Evolutionary conservation across 2,888 invertebrate genomes (phyloP).

Genomic region (Acleris cristana): DNA sequence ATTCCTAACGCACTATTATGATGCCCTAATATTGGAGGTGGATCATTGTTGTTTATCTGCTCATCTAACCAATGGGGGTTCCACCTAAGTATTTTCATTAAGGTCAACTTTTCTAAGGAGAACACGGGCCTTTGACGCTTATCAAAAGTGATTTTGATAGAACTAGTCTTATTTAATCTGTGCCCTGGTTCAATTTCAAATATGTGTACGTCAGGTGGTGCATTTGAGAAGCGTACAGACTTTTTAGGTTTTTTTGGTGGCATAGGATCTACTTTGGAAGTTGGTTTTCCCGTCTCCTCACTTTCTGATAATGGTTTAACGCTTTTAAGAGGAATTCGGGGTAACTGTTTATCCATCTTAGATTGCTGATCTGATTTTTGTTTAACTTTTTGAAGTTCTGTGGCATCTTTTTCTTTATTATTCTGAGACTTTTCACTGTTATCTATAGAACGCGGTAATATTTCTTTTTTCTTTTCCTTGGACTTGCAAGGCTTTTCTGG

Average conservation of each 20-base stretch:
- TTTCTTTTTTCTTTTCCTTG: conserved; percentile 26
- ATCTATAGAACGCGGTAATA: neutral
- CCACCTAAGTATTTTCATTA: conserved; percentile 85
- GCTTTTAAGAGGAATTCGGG: conserved; percentile 58
- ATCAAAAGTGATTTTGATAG: conserved; percentile 60
- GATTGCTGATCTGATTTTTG: conserved; percentile 24
- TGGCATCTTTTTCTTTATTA: conserved; percentile 28
- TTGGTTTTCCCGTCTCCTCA: conserved; percentile 59
- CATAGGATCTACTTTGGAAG: conserved; percentile 64
- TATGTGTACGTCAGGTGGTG: conserved; percentile 51
- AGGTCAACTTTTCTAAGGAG: conserved; percentile 73
- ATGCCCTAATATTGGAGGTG: conserved; percentile 82
- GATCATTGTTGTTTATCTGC: conserved; percentile 72
- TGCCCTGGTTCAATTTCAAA: conserved; percentile 74
- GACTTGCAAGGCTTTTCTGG: conserved; percentile 37
- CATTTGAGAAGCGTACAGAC: conserved; percentile 64
- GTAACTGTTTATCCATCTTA: conserved; percentile 36
- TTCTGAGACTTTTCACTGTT: conserved; percentile 20
- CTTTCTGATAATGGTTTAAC: conserved; percentile 58
- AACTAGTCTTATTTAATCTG: conserved; percentile 66
- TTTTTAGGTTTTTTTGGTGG: conserved; percentile 58
- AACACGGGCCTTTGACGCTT: conserved; percentile 59
- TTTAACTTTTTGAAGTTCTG: conserved; percentile 30
- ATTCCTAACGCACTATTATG: conserved; percentile 77
- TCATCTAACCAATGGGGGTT: conserved; percentile 87